Evolutionary conservation across 53 echinoderm and acorn worm genomes (phyloP), one percentile per base, ranked within the genome.

Genomic region (Antedon mediterranea): DNA sequence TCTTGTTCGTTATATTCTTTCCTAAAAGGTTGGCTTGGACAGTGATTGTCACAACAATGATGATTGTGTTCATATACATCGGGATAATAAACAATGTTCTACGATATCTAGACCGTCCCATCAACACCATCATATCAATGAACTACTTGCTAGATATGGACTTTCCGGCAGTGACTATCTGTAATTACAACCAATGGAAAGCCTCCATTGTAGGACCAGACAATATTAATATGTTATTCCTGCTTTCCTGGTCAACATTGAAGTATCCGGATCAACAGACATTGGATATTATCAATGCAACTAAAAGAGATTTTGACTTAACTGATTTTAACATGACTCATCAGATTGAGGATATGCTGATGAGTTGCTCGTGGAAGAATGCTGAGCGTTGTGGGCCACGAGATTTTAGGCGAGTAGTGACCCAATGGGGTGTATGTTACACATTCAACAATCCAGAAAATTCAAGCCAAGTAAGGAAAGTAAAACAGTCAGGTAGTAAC

Each of bases 131-230:
- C 11, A 23, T 57, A 57, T 57, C 57, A 11, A 57, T 11, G 57
- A 57, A 57, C 57, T 57, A 57, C 57, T 15, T 57, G 14, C 13
- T 18, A 18, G 77, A 29, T 77, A 34, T 77, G 71, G 33, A 32
- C 31, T 31, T 79, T 27, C 71, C 79, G 4, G 79, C 79, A 14
- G 42, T 79, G 23, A 79, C 79, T 0, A 71, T 79, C 32, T 79
- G 79, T 33, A 79, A 79, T 72, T 79, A 71, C 71, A 79, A 79
- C 71, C 33, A 33, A 32, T 71, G 71, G 33, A 79, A 71, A 41
- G 33, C 31, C 11, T 79, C 79, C 81, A 81, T 11, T 3, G 57
- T 57, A 11, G 57, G 23, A 3, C 9, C 7, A 18, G 57, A 57
- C 2, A 13, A 18, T 57, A 3, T 26, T 15, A 3, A 18, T 6